Conservation (phyloP, 1,140 invertebrate species). For the Diachasma alloeum region DNA sequence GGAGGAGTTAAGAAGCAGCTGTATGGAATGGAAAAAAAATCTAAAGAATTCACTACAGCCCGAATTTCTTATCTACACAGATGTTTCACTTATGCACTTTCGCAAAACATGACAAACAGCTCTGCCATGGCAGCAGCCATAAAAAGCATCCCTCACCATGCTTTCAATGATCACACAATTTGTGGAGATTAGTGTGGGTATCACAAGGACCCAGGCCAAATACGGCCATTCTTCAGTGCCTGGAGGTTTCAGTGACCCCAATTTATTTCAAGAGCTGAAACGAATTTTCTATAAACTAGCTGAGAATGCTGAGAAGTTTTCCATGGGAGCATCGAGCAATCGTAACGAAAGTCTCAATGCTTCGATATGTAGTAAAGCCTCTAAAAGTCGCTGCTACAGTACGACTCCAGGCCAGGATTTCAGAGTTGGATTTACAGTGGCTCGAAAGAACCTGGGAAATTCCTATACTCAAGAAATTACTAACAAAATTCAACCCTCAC, state of each 20-base stretch:
- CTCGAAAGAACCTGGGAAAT: conserved; percentile 13
- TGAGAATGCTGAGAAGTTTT: background rate
- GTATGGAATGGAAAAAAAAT: background rate
- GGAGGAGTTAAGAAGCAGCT: background rate
- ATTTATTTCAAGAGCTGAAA: background rate
- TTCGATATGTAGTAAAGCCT: conserved; percentile 1
- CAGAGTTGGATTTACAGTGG: background rate
- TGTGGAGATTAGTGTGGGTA: background rate
- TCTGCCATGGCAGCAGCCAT: background rate
- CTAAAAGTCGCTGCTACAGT: background rate
- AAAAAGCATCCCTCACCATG: background rate
- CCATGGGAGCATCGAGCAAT: background rate
- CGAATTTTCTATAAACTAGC: conserved; percentile 13
- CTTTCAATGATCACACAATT: background rate
- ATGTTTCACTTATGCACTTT: background rate
- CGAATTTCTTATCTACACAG: background rate
- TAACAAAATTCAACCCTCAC: background rate
- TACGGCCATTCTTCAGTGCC: background rate
- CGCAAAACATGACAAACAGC: background rate
- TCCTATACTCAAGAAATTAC: background rate
- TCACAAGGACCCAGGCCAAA: background rate
- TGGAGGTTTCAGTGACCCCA: background rate
- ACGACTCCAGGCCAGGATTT: background rate
- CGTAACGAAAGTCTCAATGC: conserved; percentile 8
- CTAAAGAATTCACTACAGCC: background rate